Conservation (phyloP, 1,140 invertebrate species). For the Probaryconus sp. region DNA sequence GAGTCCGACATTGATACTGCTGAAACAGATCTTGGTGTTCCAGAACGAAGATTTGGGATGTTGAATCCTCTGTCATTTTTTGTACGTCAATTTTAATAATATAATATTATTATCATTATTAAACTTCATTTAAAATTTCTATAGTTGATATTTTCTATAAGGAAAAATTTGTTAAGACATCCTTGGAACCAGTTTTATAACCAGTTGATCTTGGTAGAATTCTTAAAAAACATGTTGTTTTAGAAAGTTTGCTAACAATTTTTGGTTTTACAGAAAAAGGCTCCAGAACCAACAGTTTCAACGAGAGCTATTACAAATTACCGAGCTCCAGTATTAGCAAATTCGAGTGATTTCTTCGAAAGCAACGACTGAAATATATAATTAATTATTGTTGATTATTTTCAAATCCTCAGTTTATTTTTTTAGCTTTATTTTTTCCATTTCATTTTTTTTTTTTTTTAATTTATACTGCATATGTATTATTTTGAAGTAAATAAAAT, state of each 20-base stretch:
- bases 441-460: no score
- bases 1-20: slow-evolving; percentile 61
- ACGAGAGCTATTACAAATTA: slow-evolving; percentile 28
- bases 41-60: slow-evolving; percentile 57
- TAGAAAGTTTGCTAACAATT: not conserved
- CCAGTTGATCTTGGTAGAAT: no score
- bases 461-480: no score
- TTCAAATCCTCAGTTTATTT: no score
- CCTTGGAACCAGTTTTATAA: no score
- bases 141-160: no score
- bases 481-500: no score
- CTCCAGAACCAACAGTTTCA: slow-evolving; percentile 30
- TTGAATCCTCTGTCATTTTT: slow-evolving; percentile 62
- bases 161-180: no score
- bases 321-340: slow-evolving; percentile 45
- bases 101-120: slow-evolving; percentile 11
- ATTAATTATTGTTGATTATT: no score
- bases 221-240: not conserved
- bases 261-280: slow-evolving; percentile 55
- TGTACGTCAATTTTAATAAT: slow-evolving; percentile 38
- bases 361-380: slow-evolving; percentile 34
- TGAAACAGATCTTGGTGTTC: slow-evolving; percentile 42
- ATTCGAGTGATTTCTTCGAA: slow-evolving; percentile 35
- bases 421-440: no score
- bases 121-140: no score